Percentiles rank a stretch among this genome's conserved stretches.
These are phyloP conservation scores for Protobothrops mucrosquamatus DNA, from an alignment of 2,113 vertebrate genomes.

Conservation along the genomic window DNA sequence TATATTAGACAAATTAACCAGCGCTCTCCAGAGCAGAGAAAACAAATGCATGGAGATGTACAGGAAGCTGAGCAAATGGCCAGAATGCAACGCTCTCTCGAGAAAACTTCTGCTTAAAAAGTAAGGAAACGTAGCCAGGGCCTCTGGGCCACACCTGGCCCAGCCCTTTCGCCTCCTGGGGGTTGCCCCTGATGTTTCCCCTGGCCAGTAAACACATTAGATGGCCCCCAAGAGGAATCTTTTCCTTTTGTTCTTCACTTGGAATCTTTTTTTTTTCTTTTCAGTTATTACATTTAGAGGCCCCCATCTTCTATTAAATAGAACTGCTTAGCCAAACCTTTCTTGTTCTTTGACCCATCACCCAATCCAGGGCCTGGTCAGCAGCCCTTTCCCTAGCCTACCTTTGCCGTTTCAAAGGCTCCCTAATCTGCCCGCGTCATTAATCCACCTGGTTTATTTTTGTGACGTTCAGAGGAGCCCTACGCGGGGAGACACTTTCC, in stretches of 20 bases:
- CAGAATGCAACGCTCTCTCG: constrained; percentile 91
- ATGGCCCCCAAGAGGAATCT: background rate
- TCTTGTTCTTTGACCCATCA: background rate
- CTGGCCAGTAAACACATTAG: background rate
- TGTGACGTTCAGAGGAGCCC: background rate
- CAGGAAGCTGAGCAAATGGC: constrained; percentile 87
- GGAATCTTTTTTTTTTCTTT: no score
- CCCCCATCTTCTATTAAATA: background rate
- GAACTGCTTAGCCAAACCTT: background rate
- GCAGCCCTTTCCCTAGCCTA: background rate
- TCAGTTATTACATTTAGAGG: background rate
- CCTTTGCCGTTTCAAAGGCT: background rate
- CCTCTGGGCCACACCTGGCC: background rate
- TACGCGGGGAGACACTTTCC: fast-evolving
- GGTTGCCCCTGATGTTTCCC: background rate
- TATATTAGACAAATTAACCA: constrained; percentile 92
- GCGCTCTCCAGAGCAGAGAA: constrained; percentile 95
- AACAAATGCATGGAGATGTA: constrained; percentile 97
- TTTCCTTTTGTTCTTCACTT: background rate
- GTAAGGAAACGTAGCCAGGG: constrained; percentile 68
- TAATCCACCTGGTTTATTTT: background rate
- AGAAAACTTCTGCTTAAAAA: constrained; percentile 90
- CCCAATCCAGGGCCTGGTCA: no score
- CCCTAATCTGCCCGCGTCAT: background rate
- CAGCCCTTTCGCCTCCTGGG: background rate